Base-by-base conservation (phyloP, 2,797 vertebrate genomes). In the Typhlichthys eigenmanni region DNA sequence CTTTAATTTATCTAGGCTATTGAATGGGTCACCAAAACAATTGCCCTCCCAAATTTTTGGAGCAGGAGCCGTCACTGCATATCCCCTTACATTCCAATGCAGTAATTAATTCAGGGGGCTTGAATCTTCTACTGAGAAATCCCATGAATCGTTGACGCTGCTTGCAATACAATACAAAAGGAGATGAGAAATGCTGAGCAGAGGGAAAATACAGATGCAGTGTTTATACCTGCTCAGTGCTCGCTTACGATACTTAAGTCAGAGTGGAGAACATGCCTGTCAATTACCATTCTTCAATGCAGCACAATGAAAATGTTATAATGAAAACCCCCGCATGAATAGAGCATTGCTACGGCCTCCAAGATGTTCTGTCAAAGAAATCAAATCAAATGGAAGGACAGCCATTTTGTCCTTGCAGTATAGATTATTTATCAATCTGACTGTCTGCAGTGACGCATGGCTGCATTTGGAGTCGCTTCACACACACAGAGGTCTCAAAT, bases 381-480 rank as follows among this genome's bases (percentile, higher is more conserved):
- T 85, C 68, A 61, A 89, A 89, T 88, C 71, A 79, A 88, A 85
- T 72, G 70, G 76, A 76, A 68, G 78, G 84, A 88, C 82, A 85
- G 82, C 77, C 84, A 84, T 85, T 90, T 85, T 87, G 88, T 88
- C 85, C 84, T 86, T 85, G 81, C 79, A 65, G 72, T 88, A 87
- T 90, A 75, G 89, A 90, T 91, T 87, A 89, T 91, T 90, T 88
- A 90, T 89, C 88, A 87, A 87, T 87, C 83, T 82, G 85, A 81
- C 79, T 76, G 76, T 85, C 82, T 52, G 75, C 81, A 82, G 79
- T 87, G 81, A 85, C 61, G 72, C 84, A 82, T 75, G 79, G 61
- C 82, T 88, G 81, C 80, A 88, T 89, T 84, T 77, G 76, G 45
- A 88, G 81, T 87, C 86, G 74, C 73, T 85, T 83, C 87, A 89